Conservation (phyloP, 2,797 vertebrate species). For the Ambastaia sidthimunki region DNA sequence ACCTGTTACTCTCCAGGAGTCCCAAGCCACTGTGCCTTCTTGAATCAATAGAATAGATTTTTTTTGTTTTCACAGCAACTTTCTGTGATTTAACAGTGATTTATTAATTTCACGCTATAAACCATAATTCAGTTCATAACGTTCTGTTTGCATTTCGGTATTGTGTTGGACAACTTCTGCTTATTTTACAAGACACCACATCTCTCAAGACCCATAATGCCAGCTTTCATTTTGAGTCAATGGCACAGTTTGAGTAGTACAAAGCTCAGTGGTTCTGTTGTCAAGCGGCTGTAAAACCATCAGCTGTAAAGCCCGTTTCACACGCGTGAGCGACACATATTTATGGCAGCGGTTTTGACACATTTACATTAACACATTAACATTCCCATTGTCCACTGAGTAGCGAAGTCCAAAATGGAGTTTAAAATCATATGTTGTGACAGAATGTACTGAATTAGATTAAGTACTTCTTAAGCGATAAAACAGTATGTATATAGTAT, state of each 20-base stretch:
- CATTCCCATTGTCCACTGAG: neutral
- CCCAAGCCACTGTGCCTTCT: slow-evolving; percentile 21
- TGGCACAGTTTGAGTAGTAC: slow-evolving; percentile 9
- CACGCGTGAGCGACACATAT: neutral
- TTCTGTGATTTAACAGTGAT: too few relatives aligned
- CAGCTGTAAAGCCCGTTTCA: neutral
- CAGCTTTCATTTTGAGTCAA: slow-evolving; percentile 12
- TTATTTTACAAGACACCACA: neutral
- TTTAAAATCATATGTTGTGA: too few relatives aligned
- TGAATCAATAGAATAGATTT: slow-evolving; percentile 20
- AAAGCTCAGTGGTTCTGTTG: neutral
- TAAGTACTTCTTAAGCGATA: too few relatives aligned
- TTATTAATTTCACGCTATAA: too few relatives aligned
- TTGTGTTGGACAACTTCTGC: slow-evolving; percentile 16
- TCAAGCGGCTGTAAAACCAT: slow-evolving; percentile 9
- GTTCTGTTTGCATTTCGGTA: neutral
- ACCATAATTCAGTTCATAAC: neutral
- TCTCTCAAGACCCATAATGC: neutral
- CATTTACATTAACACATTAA: neutral
- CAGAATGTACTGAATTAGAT: too few relatives aligned
- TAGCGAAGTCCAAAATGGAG: too few relatives aligned
- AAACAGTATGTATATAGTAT: too few relatives aligned
- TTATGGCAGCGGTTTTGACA: neutral
- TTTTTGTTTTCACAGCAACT: too few relatives aligned
- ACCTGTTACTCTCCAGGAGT: slow-evolving; percentile 36